phyloP scores from a whole-genome alignment of 2,797 vertebrate genomes.

The Protonibea diacanthus region DNA sequence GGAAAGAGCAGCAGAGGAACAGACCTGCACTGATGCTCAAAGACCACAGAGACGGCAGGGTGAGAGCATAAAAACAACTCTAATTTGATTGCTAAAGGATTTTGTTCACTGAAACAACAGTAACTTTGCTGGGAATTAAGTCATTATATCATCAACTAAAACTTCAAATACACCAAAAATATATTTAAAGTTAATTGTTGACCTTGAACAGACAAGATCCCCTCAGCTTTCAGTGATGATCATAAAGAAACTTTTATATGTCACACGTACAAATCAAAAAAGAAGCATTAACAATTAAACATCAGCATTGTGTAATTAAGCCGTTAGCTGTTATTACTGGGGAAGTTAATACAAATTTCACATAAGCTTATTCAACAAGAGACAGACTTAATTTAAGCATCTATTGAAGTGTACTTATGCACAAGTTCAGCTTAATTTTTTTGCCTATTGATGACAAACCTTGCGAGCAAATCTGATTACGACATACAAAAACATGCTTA shows the following conservation, averaged over 20 bases:
- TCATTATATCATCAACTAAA: neutral
- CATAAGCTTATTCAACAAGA: neutral
- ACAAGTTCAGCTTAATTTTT: neutral
- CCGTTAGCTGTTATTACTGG: neutral
- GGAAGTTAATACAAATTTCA: neutral
- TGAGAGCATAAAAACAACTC: slow-evolving; percentile 62
- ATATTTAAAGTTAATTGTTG: neutral
- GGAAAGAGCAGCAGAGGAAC: slow-evolving; percentile 62
- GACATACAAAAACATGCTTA: neutral
- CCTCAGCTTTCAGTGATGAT: neutral
- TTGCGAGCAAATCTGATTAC: neutral
- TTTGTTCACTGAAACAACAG: neutral
- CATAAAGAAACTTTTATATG: neutral
- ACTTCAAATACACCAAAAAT: neutral
- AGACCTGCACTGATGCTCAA: slow-evolving; percentile 41
- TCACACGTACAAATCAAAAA: neutral
- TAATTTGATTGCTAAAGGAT: neutral
- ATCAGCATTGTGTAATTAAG: neutral
- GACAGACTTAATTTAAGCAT: neutral
- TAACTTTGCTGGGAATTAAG: neutral
- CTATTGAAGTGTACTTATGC: neutral
- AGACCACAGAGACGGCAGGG: slow-evolving; percentile 70
- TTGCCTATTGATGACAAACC: neutral
- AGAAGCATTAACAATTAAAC: neutral
- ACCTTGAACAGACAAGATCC: neutral